These are phyloP conservation scores for Drosophila subsilvestris DNA, from an alignment of 2,888 invertebrate genomes.

Conservation along the genomic window DNA sequence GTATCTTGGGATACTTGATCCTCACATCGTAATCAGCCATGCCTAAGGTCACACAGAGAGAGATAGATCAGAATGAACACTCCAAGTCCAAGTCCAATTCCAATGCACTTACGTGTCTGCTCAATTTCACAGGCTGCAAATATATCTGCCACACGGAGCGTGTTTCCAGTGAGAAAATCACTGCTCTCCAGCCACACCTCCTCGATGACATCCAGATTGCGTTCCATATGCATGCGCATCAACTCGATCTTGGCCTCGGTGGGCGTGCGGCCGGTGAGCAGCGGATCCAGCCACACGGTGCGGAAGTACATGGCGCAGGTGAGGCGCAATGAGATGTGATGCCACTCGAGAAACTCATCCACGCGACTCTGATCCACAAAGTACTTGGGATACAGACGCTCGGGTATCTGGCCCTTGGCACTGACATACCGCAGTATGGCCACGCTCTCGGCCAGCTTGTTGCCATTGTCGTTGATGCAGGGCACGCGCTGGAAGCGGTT, in stretches of 20 bases:
- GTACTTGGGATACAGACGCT: conserved; percentile 88
- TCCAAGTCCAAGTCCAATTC: background rate
- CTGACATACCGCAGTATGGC: conserved; percentile 87
- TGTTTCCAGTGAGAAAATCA: conserved; percentile 86
- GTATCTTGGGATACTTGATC: conserved; percentile 86
- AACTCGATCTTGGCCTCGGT: conserved; percentile 83
- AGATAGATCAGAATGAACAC: background rate
- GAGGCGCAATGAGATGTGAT: conserved; percentile 87
- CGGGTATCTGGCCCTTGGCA: conserved; percentile 82
- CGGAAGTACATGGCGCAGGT: conserved; percentile 87
- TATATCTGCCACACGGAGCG: conserved; percentile 90
- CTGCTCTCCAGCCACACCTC: conserved; percentile 86
- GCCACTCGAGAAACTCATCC: conserved; percentile 91
- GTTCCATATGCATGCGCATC: conserved; percentile 85
- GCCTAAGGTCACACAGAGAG: conserved; percentile 83
- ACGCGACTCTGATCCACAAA: conserved; percentile 86
- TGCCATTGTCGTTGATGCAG: conserved; percentile 88
- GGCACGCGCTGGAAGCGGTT: conserved; percentile 88
- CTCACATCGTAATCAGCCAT: conserved; percentile 88
- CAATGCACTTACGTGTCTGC: conserved; percentile 88
- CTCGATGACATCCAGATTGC: conserved; percentile 86
- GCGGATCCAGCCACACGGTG: conserved; percentile 85
- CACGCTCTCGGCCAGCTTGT: conserved; percentile 88
- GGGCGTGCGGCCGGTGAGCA: conserved; percentile 84
- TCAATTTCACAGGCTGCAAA: conserved; percentile 91